A percentile compares a stretch with the other conserved stretches of the same genome.
phyloP scores from a whole-genome alignment of 2,888 invertebrate genomes.

The Sialis lutaria region DNA sequence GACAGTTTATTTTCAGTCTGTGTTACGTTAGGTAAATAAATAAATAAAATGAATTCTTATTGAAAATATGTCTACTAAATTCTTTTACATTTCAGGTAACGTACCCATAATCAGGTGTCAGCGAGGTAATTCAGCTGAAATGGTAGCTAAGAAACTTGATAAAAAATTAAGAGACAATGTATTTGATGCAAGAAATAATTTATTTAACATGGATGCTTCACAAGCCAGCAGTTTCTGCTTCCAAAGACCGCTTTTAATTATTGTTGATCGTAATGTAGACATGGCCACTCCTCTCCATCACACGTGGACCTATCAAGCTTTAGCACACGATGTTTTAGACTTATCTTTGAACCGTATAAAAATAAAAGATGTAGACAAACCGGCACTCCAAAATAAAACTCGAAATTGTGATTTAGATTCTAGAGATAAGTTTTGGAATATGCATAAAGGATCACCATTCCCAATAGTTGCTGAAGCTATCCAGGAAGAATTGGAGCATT shows the following conservation, averaged over 20 bases:
- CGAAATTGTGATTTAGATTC: slow-evolving; percentile 81
- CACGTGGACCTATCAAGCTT: slow-evolving; percentile 99
- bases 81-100: slow-evolving; percentile 32
- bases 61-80: background rate
- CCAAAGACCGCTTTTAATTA: slow-evolving; percentile 79
- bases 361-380: slow-evolving; percentile 21
- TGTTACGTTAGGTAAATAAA: slow-evolving; percentile 73
- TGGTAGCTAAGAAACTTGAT: slow-evolving; percentile 93
- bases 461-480: slow-evolving; percentile 96
- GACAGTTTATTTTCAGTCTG: slow-evolving; percentile 95
- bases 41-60: background rate
- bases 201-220: slow-evolving; percentile 76
- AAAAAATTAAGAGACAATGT: slow-evolving; percentile 94
- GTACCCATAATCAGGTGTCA: slow-evolving; percentile 87
- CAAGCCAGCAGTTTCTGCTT: slow-evolving; percentile 67
- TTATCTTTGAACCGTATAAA: slow-evolving; percentile 63
- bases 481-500: slow-evolving; percentile 93
- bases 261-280: slow-evolving; percentile 88
- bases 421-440: slow-evolving; percentile 81
- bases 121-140: slow-evolving; percentile 93
- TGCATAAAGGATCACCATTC: slow-evolving; percentile 87
- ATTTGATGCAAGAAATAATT: slow-evolving; percentile 89
- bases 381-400: slow-evolving; percentile 52
- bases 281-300: slow-evolving; percentile 97
- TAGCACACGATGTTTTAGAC: slow-evolving; percentile 91